Percentiles rank a stretch among this genome's conserved stretches.
phyloP scores from a whole-genome alignment of 35 echinoderm and acorn worm species.

The Hemicentrotus pulcherrimus region DNA sequence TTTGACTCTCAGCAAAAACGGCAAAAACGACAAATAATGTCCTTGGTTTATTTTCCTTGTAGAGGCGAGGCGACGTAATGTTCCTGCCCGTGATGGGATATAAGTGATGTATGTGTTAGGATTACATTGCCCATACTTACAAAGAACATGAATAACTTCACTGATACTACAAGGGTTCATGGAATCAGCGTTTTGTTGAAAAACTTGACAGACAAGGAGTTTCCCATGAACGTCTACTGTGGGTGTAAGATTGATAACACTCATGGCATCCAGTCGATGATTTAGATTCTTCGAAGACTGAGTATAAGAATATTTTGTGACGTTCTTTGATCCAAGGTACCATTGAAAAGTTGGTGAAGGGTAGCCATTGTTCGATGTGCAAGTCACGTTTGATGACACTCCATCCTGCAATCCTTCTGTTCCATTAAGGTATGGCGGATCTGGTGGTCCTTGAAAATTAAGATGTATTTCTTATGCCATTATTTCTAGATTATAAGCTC shows the following conservation, averaged over 20 bases:
- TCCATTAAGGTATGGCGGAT: background rate
- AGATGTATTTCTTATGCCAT: too few relatives aligned
- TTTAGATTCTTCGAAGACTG: background rate
- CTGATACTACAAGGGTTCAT: background rate
- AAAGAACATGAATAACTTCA: background rate
- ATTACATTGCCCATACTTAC: background rate
- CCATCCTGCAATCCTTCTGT: background rate
- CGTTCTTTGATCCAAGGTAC: background rate
- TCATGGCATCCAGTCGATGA: background rate
- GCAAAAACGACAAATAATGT: too few relatives aligned
- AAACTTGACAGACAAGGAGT: background rate
- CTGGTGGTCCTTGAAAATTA: background rate
- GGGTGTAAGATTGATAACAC: too few relatives aligned
- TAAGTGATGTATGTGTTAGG: too few relatives aligned
- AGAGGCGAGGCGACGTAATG: too few relatives aligned
- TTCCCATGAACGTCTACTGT: background rate
- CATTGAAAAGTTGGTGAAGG: background rate
- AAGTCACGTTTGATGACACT: background rate
- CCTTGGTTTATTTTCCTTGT: too few relatives aligned
- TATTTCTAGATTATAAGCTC: too few relatives aligned
- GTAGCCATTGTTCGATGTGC: background rate
- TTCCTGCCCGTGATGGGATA: too few relatives aligned
- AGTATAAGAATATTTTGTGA: background rate
- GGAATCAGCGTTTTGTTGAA: background rate
- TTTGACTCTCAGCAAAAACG: too few relatives aligned